phyloP scores from a whole-genome alignment of 2,888 invertebrate species.

The Diplazon laetatorius region DNA sequence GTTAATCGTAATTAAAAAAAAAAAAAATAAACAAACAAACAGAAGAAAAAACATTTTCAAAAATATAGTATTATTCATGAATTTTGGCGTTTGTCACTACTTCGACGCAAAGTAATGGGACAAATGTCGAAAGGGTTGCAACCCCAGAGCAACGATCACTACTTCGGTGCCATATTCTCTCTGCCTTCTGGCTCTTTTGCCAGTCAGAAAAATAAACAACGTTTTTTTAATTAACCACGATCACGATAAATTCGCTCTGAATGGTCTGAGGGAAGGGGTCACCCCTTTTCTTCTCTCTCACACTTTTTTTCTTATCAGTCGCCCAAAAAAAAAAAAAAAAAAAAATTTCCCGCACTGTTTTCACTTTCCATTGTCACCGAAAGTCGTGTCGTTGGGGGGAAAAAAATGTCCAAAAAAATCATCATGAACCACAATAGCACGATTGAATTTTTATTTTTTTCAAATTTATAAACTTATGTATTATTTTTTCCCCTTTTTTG shows the following conservation, averaged over 20 bases:
- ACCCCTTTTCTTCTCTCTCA: too few species aligned
- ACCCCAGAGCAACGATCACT: background rate
- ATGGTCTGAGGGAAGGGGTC: too few species aligned
- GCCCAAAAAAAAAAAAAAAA: too few species aligned
- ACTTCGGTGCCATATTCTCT: slow-evolving; percentile 15
- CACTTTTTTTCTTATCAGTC: too few species aligned
- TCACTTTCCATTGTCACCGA: background rate
- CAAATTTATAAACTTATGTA: background rate
- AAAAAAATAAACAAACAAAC: too few species aligned
- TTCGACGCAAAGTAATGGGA: background rate
- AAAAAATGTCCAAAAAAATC: slow-evolving; percentile 1
- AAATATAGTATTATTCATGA: background rate
- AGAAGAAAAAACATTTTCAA: background rate
- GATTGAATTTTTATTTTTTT: slow-evolving; percentile 20
- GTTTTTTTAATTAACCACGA: too few species aligned
- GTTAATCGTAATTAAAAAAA: background rate
- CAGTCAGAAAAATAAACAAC: too few species aligned
- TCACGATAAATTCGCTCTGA: too few species aligned
- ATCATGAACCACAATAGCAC: background rate
- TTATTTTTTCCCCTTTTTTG: slow-evolving; percentile 6
- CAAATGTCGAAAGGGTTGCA: slow-evolving; percentile 1
- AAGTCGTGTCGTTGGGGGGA: background rate
- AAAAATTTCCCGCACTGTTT: too few species aligned
- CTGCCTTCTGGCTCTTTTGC: too few species aligned
- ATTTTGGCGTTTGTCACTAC: background rate